Conservation (phyloP, 1,140 invertebrate genomes). For the Drosophila pachea region DNA sequence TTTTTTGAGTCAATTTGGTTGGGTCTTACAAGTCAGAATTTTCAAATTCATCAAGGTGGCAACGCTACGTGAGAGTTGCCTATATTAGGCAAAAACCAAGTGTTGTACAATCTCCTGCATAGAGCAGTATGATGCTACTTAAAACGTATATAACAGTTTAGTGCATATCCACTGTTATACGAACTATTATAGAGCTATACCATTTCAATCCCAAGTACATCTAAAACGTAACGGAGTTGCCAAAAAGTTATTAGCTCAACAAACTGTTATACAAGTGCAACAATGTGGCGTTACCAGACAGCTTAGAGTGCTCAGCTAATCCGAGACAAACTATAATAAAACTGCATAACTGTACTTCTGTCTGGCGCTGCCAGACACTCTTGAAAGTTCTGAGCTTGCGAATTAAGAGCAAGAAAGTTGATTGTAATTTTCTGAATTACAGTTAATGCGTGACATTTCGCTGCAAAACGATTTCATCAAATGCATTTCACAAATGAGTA, state of each 20-base stretch:
- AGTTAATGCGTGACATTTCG: slow-evolving; percentile 2
- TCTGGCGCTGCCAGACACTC: not conserved
- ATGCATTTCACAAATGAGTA: slow-evolving; percentile 5
- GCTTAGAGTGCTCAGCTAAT: not conserved
- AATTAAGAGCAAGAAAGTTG: not conserved
- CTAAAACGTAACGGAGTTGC: no score
- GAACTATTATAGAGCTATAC: no score
- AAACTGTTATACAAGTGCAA: not conserved
- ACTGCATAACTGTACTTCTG: no score
- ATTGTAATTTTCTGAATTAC: not conserved
- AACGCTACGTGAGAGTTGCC: not conserved
- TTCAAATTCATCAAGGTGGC: not conserved
- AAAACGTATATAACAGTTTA: no score
- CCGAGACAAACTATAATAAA: no score
- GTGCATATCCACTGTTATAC: no score
- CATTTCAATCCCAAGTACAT: no score
- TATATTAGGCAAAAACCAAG: not conserved
- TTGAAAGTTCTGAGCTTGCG: not conserved
- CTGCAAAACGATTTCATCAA: slow-evolving; percentile 5
- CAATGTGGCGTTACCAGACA: not conserved
- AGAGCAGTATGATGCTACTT: no score
- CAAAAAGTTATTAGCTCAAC: not conserved
- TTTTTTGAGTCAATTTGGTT: no score
- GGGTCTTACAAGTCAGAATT: not conserved
- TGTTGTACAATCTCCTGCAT: no score